Evolutionary conservation across 2,888 invertebrate genomes (phyloP), one percentile per base, ranked within the genome.

Genomic region (Plebejus argus): DNA sequence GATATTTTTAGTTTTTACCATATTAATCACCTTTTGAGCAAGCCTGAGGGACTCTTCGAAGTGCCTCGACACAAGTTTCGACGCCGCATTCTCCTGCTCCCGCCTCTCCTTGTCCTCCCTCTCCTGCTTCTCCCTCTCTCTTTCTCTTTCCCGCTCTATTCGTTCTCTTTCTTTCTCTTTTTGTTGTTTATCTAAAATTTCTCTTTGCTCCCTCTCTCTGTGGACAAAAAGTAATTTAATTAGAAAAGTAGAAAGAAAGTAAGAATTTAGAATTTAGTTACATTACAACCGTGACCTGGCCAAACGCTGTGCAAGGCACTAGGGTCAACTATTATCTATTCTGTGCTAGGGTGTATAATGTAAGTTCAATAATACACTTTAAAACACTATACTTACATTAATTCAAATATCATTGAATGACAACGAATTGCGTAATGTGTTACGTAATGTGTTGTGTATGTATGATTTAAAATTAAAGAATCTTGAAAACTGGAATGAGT

Each of bases 1-100:
- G 10, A 28, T 66, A 66, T 66, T 66, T 33, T 28, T n/a, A 70
- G 8, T 23, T 70, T 28, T 35, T 78, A 49, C 23, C 18, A 72
- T 70, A 78, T 78, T 79, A 86, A 79, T 79, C 83, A 97, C 97
- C 96, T 97, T 97, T 92, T 97, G 96, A 71, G 96, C 97, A 81
- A 96, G 94, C 87, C 97, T 95, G 80, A 98, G 95, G 81, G 98
- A 98, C 94, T 98, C 98, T 87, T 97, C 97, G 91, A 98, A 98
- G 93, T 98, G 98, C 91, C 98, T 97, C 85, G 97, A 96, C 79
- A 98, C 97, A 81, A 97, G 96, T 88, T 96, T 95, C 83, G 98
- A 96, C 78, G 98, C 97, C 78, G 97, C 97, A 87, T 96, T 95
- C 82, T 96, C 96, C 84, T 95, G 93, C 82, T 95, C 94, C 91